Percentiles rank a stretch among this genome's conserved stretches.
These are phyloP conservation scores for Siniperca scherzeri DNA, from an alignment of 2,797 vertebrate species.

Conservation along the genomic window DNA sequence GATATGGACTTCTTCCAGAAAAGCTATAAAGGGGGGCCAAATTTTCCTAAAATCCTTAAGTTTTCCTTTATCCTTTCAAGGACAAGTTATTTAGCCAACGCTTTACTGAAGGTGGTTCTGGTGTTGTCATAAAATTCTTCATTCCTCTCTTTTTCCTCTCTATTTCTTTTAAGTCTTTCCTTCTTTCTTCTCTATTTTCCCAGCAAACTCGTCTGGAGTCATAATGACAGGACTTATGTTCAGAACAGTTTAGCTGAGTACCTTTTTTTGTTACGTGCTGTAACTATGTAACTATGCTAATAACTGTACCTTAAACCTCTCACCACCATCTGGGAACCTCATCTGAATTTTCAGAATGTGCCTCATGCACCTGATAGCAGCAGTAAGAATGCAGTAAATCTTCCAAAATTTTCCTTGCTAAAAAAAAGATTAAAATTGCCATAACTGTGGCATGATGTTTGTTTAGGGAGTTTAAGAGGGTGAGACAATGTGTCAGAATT, in stretches of 20 bases:
- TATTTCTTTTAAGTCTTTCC: background rate
- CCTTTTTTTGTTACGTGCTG: constrained; percentile 16
- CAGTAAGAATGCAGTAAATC: constrained; percentile 12
- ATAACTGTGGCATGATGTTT: background rate
- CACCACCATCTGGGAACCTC: constrained; percentile 51
- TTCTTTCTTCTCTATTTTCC: background rate
- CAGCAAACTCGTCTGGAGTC: constrained; percentile 19
- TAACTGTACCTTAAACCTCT: constrained; percentile 29
- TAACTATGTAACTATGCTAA: constrained; percentile 15
- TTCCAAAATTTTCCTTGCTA: background rate
- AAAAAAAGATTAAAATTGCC: constrained; percentile 4
- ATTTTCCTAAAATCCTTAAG: background rate
- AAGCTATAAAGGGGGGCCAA: background rate
- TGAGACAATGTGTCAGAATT: constrained; percentile 36
- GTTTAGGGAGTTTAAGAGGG: background rate
- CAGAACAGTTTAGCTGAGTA: background rate
- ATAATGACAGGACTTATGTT: background rate
- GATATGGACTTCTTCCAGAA: background rate
- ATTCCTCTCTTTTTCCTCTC: background rate
- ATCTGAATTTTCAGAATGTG: constrained; percentile 21
- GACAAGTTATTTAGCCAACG: background rate
- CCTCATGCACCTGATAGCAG: constrained; percentile 43
- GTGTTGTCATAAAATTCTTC: background rate
- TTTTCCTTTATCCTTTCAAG: background rate
- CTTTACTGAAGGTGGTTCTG: background rate